phyloP scores from a whole-genome alignment of 2,888 invertebrate species.

The Drosophila helvetica region DNA sequence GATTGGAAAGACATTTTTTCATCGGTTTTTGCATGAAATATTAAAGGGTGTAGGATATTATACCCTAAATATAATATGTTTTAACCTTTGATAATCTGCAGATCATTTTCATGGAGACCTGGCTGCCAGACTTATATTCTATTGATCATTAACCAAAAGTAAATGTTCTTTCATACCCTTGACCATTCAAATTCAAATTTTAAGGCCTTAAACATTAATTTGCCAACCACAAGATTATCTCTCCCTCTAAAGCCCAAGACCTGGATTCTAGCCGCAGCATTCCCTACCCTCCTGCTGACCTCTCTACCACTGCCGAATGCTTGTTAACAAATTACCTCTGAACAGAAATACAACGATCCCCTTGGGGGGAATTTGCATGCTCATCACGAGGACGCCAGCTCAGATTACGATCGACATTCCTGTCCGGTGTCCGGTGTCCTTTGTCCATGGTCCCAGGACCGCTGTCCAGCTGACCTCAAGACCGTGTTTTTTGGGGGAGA shows the following conservation, averaged over 20 bases:
- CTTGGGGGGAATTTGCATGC: constrained; percentile 69
- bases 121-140: neutral
- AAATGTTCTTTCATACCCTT: neutral
- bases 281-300: constrained; percentile 3
- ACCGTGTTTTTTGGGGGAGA: constrained; percentile 35
- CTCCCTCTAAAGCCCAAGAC: constrained; percentile 5
- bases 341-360: constrained; percentile 24
- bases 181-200: neutral
- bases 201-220: constrained; percentile 14
- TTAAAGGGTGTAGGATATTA: too few species aligned
- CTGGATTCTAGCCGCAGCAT: constrained; percentile 16
- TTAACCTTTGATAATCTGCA: neutral
- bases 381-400: constrained; percentile 48
- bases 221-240: constrained; percentile 23
- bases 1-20: neutral
- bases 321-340: constrained; percentile 71
- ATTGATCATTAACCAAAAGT: neutral
- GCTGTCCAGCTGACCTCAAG: constrained; percentile 49
- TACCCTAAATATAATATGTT: too few species aligned
- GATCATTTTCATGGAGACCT: neutral
- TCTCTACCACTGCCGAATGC: constrained; percentile 24
- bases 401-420: constrained; percentile 70
- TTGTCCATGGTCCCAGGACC: too few species aligned
- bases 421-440: constrained; percentile 45
- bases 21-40: too few species aligned